Percentiles rank a stretch among this genome's conserved stretches.
phyloP scores from a whole-genome alignment of 2,113 vertebrate genomes.

The Casuarius casuarius region DNA sequence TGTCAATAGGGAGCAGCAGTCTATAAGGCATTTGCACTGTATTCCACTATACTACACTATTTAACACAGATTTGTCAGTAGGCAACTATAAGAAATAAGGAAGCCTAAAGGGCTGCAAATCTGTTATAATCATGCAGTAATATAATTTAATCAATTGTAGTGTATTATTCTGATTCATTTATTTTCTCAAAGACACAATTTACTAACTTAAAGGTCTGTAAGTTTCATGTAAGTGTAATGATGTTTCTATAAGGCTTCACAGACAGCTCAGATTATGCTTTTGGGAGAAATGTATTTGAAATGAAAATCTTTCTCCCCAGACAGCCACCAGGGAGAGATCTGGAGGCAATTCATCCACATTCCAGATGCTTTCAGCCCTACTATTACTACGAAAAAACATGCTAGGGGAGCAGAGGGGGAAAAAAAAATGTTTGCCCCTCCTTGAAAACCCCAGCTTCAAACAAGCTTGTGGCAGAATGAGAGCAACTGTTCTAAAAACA shows the following conservation, averaged over 20 bases:
- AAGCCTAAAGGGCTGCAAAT: neutral
- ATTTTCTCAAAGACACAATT: neutral
- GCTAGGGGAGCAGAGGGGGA: neutral
- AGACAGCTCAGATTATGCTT: neutral
- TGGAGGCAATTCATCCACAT: neutral
- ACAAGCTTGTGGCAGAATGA: neutral
- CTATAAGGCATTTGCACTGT: neutral
- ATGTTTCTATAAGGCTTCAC: neutral
- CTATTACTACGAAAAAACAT: neutral
- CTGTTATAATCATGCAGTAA: neutral
- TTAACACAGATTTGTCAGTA: neutral
- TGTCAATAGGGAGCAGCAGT: neutral
- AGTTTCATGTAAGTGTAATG: neutral
- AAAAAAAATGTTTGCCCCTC: neutral
- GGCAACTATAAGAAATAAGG: neutral
- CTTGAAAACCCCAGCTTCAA: neutral
- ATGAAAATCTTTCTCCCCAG: neutral
- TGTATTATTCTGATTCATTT: neutral
- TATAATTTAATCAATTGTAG: neutral
- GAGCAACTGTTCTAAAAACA: slow-evolving; percentile 2
- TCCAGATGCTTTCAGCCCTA: neutral
- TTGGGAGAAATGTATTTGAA: neutral
- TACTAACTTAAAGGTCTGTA: neutral
- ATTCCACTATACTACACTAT: neutral
- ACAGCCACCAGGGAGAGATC: neutral